A percentile compares a stretch with the other conserved stretches of the same genome.
Evolutionary conservation across 2,888 invertebrate genomes (phyloP).

Genomic region (Lasioglossum malachurum): DNA sequence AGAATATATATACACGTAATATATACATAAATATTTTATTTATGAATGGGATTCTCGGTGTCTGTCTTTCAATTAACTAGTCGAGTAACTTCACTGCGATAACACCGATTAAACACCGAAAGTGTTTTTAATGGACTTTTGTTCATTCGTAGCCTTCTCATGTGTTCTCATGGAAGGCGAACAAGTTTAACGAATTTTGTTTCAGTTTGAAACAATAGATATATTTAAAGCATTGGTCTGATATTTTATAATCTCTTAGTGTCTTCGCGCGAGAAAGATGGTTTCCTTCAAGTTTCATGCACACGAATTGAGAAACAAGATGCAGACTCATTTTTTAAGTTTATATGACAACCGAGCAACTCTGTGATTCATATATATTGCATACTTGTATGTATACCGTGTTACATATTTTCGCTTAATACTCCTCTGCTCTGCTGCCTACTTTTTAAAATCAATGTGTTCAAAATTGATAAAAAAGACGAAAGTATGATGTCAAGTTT

Average conservation of each 20-base stretch:
- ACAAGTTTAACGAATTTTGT: neutral
- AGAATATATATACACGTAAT: slow-evolving; percentile 59
- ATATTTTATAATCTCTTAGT: neutral
- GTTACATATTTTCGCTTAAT: neutral
- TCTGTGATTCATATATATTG: neutral
- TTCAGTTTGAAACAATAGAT: neutral
- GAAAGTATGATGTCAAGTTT: neutral
- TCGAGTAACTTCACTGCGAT: slow-evolving; percentile 8
- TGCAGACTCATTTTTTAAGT: neutral
- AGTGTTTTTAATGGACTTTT: neutral
- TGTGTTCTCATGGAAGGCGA: neutral
- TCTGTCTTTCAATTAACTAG: slow-evolving; percentile 34
- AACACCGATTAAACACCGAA: neutral
- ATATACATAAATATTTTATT: slow-evolving; percentile 67
- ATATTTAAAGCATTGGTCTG: neutral
- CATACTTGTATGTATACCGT: neutral
- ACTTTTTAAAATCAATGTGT: neutral
- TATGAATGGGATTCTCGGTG: slow-evolving; percentile 73
- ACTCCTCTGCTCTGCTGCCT: neutral
- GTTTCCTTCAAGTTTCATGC: neutral
- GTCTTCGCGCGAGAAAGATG: slow-evolving; percentile 1
- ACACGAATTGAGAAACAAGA: neutral
- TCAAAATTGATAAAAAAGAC: neutral
- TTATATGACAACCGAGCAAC: neutral
- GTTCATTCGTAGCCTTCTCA: neutral